Evolutionary conservation across 2,113 vertebrate genomes (phyloP).

Genomic region (Clupea harengus): DNA sequence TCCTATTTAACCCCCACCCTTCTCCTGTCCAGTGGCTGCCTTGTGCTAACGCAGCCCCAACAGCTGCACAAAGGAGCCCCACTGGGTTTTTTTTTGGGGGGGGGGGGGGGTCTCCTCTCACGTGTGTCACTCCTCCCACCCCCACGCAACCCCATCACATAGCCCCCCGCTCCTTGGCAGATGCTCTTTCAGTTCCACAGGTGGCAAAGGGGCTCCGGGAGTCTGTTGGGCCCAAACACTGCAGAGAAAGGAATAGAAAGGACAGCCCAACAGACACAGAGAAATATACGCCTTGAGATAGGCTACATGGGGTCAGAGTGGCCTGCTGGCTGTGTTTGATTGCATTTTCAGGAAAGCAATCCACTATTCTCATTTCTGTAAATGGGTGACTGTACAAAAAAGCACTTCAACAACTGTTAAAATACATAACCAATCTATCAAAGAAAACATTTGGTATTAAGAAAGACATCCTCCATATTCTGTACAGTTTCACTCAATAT

Average conservation of each 20-base stretch:
- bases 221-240: slow-evolving; percentile 10
- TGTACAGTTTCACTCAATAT: background rate
- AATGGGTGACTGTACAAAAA: background rate
- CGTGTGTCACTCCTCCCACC: slow-evolving; percentile 60
- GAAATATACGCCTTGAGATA: background rate
- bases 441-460: background rate
- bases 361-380: background rate
- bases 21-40: slow-evolving; percentile 53
- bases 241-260: background rate
- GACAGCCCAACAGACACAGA: background rate
- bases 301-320: background rate
- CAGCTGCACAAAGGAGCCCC: slow-evolving; percentile 75
- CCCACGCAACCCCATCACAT: slow-evolving; percentile 48
- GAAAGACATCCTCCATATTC: background rate
- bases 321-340: background rate
- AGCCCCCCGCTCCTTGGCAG: slow-evolving; percentile 55
- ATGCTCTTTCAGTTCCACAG: slow-evolving; percentile 66
- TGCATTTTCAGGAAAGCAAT: background rate
- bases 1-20: slow-evolving; percentile 52
- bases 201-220: slow-evolving; percentile 51
- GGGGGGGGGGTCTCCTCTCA: slow-evolving; percentile 61
- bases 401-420: background rate
- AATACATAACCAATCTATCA: background rate
- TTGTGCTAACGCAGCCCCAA: slow-evolving; percentile 61
- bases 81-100: slow-evolving; percentile 56